Conservation (phyloP, 1,140 invertebrate genomes). For the Drosophila bipectinata region DNA sequence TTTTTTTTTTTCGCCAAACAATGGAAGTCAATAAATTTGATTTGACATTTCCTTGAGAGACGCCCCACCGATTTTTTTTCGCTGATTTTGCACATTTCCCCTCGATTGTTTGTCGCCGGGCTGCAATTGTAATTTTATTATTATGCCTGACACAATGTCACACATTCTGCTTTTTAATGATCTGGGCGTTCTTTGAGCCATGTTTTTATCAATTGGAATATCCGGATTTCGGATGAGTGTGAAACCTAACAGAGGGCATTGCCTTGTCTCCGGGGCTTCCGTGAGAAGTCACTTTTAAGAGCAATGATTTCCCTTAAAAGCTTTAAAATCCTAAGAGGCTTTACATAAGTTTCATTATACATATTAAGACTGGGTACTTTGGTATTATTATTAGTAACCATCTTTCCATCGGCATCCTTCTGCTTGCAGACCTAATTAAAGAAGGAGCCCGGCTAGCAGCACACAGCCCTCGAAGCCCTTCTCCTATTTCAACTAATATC, state of each 20-base stretch:
- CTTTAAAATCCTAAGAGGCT: not conserved
- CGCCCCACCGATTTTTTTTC: conserved; percentile 35
- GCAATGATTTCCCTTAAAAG: not conserved
- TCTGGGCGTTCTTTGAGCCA: conserved; percentile 40
- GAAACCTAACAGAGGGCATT: not conserved
- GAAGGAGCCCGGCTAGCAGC: not conserved
- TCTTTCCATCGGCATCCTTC: not conserved
- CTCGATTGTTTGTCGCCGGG: conserved; percentile 44
- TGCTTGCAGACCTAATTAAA: not conserved
- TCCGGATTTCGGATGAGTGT: not conserved
- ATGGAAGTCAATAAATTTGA: conserved; percentile 82
- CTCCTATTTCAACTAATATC: conserved; percentile 21
- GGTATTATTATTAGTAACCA: too few relatives aligned
- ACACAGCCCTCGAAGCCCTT: not conserved
- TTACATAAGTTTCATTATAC: too few relatives aligned
- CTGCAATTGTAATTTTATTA: conserved; percentile 78
- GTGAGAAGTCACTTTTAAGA: not conserved
- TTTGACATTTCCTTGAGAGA: conserved; percentile 70
- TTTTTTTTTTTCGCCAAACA: conserved; percentile 42
- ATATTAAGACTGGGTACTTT: too few relatives aligned
- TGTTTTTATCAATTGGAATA: conserved; percentile 48
- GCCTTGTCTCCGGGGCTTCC: not conserved
- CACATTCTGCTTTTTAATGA: conserved; percentile 75
- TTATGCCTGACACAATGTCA: conserved; percentile 68
- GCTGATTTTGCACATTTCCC: conserved; percentile 72